A percentile compares a stretch with the other conserved stretches of the same genome.
Evolutionary conservation across 2,113 vertebrate species (phyloP).

Genomic region (Tragelaphus buxtoni): DNA sequence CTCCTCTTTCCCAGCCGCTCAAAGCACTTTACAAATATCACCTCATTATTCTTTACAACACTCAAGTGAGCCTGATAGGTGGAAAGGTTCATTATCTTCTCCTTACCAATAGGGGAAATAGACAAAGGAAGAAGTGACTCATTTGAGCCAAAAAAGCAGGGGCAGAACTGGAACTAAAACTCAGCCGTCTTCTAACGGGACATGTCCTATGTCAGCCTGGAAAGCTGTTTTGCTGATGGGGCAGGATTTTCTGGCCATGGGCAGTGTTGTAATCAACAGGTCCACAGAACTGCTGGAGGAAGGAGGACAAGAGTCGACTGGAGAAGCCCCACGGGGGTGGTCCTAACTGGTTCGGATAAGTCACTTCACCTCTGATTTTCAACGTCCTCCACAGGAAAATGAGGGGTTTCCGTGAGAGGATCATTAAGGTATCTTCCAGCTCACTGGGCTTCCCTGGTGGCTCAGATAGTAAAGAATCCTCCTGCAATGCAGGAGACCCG

Average conservation of each 20-base stretch:
- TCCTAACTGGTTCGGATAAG: background rate
- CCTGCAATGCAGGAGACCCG: background rate
- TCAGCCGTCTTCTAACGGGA: background rate
- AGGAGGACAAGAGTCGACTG: background rate
- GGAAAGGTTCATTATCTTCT: constrained; percentile 72
- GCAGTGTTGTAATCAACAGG: constrained; percentile 41
- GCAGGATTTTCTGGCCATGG: background rate
- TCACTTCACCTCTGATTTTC: background rate
- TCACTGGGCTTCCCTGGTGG: background rate
- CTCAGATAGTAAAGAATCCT: background rate
- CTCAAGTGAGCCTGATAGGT: constrained; percentile 69
- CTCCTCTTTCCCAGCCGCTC: constrained; percentile 59
- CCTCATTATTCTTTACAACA: constrained; percentile 75
- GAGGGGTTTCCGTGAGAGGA: background rate
- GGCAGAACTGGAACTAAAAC: constrained; percentile 56
- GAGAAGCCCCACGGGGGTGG: background rate
- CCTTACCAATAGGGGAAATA: constrained; percentile 46
- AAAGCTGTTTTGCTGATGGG: constrained; percentile 42
- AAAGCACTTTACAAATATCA: constrained; percentile 74
- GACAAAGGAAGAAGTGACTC: constrained; percentile 68
- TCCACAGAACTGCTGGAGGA: background rate
- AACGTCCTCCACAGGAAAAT: background rate
- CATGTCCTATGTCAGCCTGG: constrained; percentile 34
- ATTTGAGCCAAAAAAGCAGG: constrained; percentile 38
- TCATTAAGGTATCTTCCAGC: background rate